A percentile compares a stretch with the other conserved stretches of the same genome.
Evolutionary conservation across 2,113 vertebrate genomes (phyloP).

Genomic region (Pelvicachromis taeniatus): DNA sequence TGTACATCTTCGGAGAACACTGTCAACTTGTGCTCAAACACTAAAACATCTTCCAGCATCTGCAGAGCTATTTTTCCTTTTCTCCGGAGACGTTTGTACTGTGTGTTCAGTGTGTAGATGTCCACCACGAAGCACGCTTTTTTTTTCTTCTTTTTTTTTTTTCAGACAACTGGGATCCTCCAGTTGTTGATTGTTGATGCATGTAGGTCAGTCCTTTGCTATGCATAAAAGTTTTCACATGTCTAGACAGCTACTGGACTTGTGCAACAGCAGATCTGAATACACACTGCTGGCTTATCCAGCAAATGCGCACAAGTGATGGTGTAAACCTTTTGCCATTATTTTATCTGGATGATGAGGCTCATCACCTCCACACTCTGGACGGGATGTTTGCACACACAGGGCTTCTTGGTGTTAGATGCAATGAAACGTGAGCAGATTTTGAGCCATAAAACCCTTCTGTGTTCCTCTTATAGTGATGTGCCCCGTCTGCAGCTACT

Average conservation of each 20-base stretch:
- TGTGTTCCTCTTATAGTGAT: background rate
- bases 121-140: constrained; percentile 34
- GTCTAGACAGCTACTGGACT: constrained; percentile 37
- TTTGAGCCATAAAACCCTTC: background rate
- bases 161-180: background rate
- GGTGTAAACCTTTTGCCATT: constrained; percentile 31
- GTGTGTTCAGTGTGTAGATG: constrained; percentile 1
- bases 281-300: constrained; percentile 15
- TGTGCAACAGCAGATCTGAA: constrained; percentile 30
- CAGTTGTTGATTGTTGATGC: background rate
- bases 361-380: background rate
- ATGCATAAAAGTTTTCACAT: constrained; percentile 33
- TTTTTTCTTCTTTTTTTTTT: background rate
- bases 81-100: constrained; percentile 26
- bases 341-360: constrained; percentile 19
- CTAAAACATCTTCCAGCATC: background rate
- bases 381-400: background rate
- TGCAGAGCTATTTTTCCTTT: constrained; percentile 2
- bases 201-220: constrained; percentile 11
- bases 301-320: constrained; percentile 16
- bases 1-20: background rate
- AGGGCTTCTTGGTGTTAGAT: background rate
- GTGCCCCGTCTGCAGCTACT: background rate
- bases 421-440: background rate
- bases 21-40: background rate